Percentiles rank a stretch among this genome's conserved stretches.
Conservation (phyloP, 1,140 invertebrate genomes). For the Macrosteles quadrilineatus region DNA sequence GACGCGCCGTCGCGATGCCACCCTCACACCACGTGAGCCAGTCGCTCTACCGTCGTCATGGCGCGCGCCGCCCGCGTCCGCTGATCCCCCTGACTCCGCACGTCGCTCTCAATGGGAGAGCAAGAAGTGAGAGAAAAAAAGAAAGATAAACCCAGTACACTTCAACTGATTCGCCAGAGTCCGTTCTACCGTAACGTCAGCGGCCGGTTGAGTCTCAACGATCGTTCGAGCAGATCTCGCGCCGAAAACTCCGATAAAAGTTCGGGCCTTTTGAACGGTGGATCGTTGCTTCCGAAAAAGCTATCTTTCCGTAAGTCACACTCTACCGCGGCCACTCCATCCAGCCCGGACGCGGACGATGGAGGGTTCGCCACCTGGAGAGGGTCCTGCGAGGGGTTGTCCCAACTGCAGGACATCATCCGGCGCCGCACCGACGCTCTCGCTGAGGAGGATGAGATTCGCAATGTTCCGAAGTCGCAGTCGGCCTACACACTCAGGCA, state of each 20-base stretch:
- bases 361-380: conserved; percentile 37
- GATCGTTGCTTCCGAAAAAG: conserved; percentile 30
- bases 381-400: conserved; percentile 32
- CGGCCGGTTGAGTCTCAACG: conserved; percentile 50
- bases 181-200: conserved; percentile 52
- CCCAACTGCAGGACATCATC: conserved; percentile 49
- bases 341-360: conserved; percentile 37
- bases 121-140: conserved; percentile 29
- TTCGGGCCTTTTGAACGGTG: conserved; percentile 24
- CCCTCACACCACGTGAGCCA: neutral
- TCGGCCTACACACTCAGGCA: conserved; percentile 31
- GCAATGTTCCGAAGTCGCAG: conserved; percentile 32
- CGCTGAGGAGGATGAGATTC: conserved; percentile 23
- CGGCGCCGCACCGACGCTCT: conserved; percentile 29
- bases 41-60: neutral
- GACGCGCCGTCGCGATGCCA: conserved; percentile 2
- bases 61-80: conserved; percentile 13
- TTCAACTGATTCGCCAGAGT: conserved; percentile 50
- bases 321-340: conserved; percentile 33
- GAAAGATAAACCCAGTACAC: conserved; percentile 49
- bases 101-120: conserved; percentile 28
- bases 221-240: conserved; percentile 39
- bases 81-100: neutral
- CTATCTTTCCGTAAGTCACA: conserved; percentile 34
- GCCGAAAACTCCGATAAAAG: neutral